Conservation (phyloP, 1,140 invertebrate genomes). For the Meloidogyne hapla region DNA sequence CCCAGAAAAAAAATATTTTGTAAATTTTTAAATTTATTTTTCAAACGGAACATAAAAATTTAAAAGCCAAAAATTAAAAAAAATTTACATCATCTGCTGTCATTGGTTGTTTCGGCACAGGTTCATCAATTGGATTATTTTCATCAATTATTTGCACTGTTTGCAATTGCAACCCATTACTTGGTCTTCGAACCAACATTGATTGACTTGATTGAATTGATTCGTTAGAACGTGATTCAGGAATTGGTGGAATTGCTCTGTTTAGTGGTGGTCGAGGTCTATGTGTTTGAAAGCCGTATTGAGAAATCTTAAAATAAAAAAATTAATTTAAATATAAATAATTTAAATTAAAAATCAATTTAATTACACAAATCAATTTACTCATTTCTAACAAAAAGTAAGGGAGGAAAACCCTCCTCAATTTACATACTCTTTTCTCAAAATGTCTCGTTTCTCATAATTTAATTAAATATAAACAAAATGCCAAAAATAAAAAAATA, state of each 20-base stretch:
- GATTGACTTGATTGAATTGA: slow-evolving; percentile 46
- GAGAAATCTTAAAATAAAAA: slow-evolving; percentile 16
- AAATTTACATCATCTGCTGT: slow-evolving; percentile 16
- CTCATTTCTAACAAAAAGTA: too few relatives aligned
- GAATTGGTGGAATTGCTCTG: slow-evolving; percentile 52
- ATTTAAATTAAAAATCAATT: too few relatives aligned
- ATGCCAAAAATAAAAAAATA: neutral
- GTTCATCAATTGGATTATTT: slow-evolving; percentile 31
- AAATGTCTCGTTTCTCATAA: too few relatives aligned
- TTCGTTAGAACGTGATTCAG: slow-evolving; percentile 52
- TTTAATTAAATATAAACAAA: neutral
- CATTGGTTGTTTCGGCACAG: slow-evolving; percentile 7
- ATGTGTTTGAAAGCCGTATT: slow-evolving; percentile 30
- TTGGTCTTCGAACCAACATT: slow-evolving; percentile 2
- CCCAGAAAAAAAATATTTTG: neutral
- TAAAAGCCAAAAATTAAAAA: neutral
- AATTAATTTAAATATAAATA: neutral
- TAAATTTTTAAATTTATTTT: neutral
- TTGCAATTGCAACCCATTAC: slow-evolving; percentile 12
- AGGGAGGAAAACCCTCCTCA: too few relatives aligned
- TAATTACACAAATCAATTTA: too few relatives aligned
- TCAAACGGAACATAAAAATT: too few relatives aligned
- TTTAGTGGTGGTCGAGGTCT: slow-evolving; percentile 47
- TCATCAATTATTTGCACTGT: slow-evolving; percentile 32
- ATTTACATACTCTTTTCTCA: too few relatives aligned